Evolutionary conservation across 2,888 invertebrate species (phyloP).

Genomic region (Eupithecia abbreviata): DNA sequence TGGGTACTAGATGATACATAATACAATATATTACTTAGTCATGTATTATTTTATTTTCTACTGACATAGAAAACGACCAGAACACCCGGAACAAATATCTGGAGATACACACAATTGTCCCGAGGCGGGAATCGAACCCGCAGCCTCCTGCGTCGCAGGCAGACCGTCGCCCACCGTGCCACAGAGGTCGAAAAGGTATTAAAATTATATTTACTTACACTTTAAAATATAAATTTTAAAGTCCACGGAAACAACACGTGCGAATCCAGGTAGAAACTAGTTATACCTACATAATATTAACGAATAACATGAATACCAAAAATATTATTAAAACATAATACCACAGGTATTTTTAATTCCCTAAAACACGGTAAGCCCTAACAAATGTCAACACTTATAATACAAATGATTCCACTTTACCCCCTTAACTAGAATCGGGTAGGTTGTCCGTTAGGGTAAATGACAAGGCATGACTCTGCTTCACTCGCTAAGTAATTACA

Average conservation of each 20-base stretch:
- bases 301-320: background rate
- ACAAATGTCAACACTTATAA: constrained; percentile 56
- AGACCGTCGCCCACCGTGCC: too few relatives aligned
- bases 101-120: too few relatives aligned
- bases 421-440: constrained; percentile 48
- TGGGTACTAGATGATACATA: too few relatives aligned
- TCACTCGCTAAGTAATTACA: constrained; percentile 78
- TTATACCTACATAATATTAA: background rate
- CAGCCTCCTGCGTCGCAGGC: too few relatives aligned
- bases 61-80: too few relatives aligned
- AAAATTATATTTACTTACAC: too few relatives aligned
- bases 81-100: too few relatives aligned
- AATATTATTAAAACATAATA: background rate
- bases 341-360: constrained; percentile 16
- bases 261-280: background rate
- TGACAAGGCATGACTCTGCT: constrained; percentile 80
- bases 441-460: constrained; percentile 64
- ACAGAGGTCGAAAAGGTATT: too few relatives aligned
- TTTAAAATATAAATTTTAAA: too few relatives aligned
- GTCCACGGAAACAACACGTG: background rate
- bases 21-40: too few relatives aligned
- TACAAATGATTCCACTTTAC: constrained; percentile 59
- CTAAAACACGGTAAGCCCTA: constrained; percentile 36
- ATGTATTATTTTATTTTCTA: too few relatives aligned
- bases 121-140: too few relatives aligned